Conservation (phyloP, 2,888 invertebrate species). For the Galerucella calmariensis region DNA sequence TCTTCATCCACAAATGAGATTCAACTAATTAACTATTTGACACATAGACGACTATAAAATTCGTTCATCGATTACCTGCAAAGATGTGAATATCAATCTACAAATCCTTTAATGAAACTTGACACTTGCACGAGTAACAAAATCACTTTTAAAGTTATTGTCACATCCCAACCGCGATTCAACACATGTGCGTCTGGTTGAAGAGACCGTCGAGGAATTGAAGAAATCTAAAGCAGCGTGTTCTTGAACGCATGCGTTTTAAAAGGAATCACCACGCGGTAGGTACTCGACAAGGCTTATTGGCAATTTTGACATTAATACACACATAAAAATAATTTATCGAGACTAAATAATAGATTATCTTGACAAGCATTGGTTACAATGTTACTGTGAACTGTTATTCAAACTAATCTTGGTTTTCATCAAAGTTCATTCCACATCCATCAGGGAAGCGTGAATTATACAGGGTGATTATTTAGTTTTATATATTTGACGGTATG, state of each 20-base stretch:
- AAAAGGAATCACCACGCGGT: slow-evolving; percentile 32
- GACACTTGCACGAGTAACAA: background rate
- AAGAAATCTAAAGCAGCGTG: slow-evolving; percentile 57
- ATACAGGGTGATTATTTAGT: background rate
- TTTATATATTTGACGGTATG: too few species aligned
- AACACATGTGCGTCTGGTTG: slow-evolving; percentile 36
- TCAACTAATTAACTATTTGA: too few species aligned
- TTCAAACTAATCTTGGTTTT: background rate
- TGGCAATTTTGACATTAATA: slow-evolving; percentile 19
- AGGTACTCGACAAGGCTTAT: slow-evolving; percentile 10
- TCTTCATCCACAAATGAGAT: too few species aligned
- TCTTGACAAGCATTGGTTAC: background rate
- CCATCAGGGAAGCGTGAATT: background rate
- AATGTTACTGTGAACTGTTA: background rate
- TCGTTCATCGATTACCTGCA: background rate
- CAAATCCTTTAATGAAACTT: background rate
- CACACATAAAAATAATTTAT: slow-evolving; percentile 19
- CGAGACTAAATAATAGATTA: slow-evolving; percentile 1
- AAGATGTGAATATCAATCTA: background rate
- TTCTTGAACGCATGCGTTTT: slow-evolving; percentile 55
- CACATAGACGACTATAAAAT: background rate
- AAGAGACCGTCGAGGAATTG: slow-evolving; percentile 16
- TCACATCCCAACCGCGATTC: slow-evolving; percentile 20
- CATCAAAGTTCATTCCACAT: background rate
- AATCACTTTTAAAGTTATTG: slow-evolving; percentile 2